Evolutionary conservation across 1,140 invertebrate genomes (phyloP).

Genomic region (Pseudachorutes palmiensis): DNA sequence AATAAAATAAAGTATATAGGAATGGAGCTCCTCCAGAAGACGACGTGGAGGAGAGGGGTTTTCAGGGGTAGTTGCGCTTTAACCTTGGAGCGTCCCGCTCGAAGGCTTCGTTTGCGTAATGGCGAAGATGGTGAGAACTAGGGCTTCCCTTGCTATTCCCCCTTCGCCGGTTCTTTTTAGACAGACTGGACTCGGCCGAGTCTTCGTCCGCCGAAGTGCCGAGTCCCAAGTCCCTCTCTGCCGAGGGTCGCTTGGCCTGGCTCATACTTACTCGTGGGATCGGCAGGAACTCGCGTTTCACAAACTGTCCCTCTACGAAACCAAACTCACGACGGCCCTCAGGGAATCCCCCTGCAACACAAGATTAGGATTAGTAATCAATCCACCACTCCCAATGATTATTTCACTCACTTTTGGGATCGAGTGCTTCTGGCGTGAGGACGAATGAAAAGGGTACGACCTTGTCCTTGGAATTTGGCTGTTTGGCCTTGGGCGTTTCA

Average conservation of each 20-base stretch:
- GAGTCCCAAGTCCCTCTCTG: conserved; percentile 72
- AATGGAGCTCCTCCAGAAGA: not conserved
- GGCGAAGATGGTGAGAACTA: conserved; percentile 40
- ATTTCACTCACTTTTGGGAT: conserved; percentile 53
- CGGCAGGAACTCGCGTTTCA: conserved; percentile 25
- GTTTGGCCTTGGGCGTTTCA: conserved; percentile 29
- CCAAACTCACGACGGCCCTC: conserved; percentile 17
- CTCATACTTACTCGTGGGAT: conserved; percentile 27
- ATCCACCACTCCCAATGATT: not conserved
- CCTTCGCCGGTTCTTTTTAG: conserved; percentile 50
- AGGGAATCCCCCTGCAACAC: conserved; percentile 20
- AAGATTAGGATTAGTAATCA: not conserved
- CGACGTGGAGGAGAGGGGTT: not conserved
- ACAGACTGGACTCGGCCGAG: conserved; percentile 62
- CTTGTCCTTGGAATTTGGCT: conserved; percentile 44
- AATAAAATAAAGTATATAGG: not conserved
- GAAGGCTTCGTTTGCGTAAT: conserved; percentile 42
- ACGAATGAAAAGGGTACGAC: conserved; percentile 53
- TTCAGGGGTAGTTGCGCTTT: not conserved
- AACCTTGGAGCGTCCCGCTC: conserved; percentile 37
- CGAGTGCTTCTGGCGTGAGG: conserved; percentile 58
- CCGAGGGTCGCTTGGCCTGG: conserved; percentile 33
- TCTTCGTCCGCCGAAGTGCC: conserved; percentile 68
- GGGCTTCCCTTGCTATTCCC: conserved; percentile 47
- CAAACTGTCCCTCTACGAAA: conserved; percentile 33